These are phyloP conservation scores for Azorinus chamasolen DNA, from an alignment of 2,888 invertebrate genomes.

Conservation along the genomic window DNA sequence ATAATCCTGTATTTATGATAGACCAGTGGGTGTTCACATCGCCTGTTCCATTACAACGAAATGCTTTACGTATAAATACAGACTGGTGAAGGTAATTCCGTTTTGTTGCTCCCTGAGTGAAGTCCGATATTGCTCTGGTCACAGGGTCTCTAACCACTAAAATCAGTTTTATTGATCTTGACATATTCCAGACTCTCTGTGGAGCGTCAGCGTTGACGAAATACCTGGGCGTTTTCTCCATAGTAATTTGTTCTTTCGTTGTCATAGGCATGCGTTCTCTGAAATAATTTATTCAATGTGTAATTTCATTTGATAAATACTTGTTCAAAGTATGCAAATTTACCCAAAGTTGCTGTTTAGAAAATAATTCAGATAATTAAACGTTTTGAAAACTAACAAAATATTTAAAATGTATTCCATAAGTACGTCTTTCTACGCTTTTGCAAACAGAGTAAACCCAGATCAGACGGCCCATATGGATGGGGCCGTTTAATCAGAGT, in stretches of 20 bases:
- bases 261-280: constrained; percentile 95
- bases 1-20: constrained; percentile 92
- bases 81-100: constrained; percentile 61
- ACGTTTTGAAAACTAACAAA: too few relatives aligned
- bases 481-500: too few relatives aligned
- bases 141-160: constrained; percentile 97
- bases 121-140: constrained; percentile 96
- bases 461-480: too few relatives aligned
- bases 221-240: constrained; percentile 98
- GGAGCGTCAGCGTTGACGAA: constrained; percentile 96
- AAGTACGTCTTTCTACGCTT: too few relatives aligned
- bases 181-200: constrained; percentile 93
- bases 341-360: too few relatives aligned
- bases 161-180: constrained; percentile 92
- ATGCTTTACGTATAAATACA: constrained; percentile 80
- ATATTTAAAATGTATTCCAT: too few relatives aligned
- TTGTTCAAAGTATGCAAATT: too few relatives aligned
- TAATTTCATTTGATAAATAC: too few relatives aligned
- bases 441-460: too few relatives aligned
- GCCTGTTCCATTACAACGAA: constrained; percentile 90
- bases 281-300: constrained; percentile 77
- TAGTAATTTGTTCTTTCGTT: constrained; percentile 94
- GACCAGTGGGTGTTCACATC: constrained; percentile 93
- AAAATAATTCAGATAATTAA: too few relatives aligned
- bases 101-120: constrained; percentile 90